phyloP scores from a whole-genome alignment of 64 coral and sea anemone genomes.

The Orbicella faveolata region DNA sequence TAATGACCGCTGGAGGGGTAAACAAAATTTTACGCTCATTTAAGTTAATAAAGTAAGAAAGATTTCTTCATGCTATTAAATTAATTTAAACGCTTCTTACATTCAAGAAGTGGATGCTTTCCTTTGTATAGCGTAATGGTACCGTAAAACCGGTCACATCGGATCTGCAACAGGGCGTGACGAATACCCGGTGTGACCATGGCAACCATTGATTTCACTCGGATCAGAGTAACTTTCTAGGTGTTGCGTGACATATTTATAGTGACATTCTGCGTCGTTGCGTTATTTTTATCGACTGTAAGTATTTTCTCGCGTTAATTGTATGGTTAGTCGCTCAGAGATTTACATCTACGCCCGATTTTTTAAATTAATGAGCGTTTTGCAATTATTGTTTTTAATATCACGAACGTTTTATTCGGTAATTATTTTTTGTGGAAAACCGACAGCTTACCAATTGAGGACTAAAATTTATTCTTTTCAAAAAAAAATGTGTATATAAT shows the following conservation, averaged over 20 bases:
- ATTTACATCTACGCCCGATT: not conserved
- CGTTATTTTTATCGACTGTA: not conserved
- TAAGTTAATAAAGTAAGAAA: not conserved
- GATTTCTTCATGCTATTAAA: not conserved
- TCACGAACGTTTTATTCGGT: not conserved
- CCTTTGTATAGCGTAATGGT: not conserved
- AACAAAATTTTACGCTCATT: not conserved
- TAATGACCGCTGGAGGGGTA: not conserved
- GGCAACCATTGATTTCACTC: not conserved
- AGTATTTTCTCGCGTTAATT: not conserved
- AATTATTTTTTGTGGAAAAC: not conserved
- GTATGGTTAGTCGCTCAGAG: not conserved
- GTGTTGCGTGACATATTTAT: slow-evolving; percentile 10
- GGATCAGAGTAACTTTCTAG: not conserved
- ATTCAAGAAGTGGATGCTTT: not conserved
- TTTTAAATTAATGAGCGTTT: not conserved
- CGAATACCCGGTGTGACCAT: not conserved
- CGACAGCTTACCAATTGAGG: not conserved
- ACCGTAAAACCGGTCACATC: too few species aligned
- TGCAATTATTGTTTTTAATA: not conserved
- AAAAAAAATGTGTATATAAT: not conserved
- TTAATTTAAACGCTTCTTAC: not conserved
- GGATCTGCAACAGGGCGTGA: not conserved
- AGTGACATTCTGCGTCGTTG: not conserved
- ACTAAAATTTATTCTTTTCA: not conserved